A percentile compares a stretch with the other conserved stretches of the same genome.
phyloP scores from a whole-genome alignment of 2,797 vertebrate species.

The Lacerta viridis region DNA sequence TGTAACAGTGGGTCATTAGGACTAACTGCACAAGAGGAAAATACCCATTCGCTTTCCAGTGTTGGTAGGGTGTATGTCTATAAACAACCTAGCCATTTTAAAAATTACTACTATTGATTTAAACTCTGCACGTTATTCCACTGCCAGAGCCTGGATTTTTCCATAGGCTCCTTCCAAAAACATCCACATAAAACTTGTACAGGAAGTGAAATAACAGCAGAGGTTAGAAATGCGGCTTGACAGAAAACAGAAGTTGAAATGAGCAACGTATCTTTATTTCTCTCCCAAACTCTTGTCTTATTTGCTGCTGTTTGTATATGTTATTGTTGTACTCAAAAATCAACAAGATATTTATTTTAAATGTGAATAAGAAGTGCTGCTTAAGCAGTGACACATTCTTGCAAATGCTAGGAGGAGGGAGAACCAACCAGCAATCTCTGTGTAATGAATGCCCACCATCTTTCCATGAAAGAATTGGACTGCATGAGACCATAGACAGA shows the following conservation, averaged over 20 bases:
- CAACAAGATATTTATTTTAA: too few species aligned
- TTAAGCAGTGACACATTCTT: background rate
- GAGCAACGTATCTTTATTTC: too few species aligned
- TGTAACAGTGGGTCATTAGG: background rate
- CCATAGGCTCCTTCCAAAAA: slow-evolving; percentile 30
- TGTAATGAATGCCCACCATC: too few species aligned
- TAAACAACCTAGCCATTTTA: slow-evolving; percentile 17
- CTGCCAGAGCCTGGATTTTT: slow-evolving; percentile 20
- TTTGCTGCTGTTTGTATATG: too few species aligned
- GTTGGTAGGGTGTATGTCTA: background rate
- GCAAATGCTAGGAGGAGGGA: background rate
- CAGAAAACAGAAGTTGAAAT: too few species aligned
- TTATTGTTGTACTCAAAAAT: too few species aligned
- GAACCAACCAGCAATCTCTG: background rate
- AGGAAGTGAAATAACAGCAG: background rate
- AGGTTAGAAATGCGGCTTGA: background rate
- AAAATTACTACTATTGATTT: slow-evolving; percentile 36
- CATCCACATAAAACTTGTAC: slow-evolving; percentile 27
- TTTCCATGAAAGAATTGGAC: too few species aligned
- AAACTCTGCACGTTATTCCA: slow-evolving; percentile 23
- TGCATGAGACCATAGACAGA: too few species aligned
- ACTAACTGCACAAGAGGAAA: background rate
- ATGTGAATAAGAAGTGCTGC: background rate
- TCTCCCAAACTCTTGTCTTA: too few species aligned
- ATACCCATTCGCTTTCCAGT: background rate